Evolutionary conservation across 2,888 invertebrate species (phyloP).

Genomic region (Thymelicus lineola): DNA sequence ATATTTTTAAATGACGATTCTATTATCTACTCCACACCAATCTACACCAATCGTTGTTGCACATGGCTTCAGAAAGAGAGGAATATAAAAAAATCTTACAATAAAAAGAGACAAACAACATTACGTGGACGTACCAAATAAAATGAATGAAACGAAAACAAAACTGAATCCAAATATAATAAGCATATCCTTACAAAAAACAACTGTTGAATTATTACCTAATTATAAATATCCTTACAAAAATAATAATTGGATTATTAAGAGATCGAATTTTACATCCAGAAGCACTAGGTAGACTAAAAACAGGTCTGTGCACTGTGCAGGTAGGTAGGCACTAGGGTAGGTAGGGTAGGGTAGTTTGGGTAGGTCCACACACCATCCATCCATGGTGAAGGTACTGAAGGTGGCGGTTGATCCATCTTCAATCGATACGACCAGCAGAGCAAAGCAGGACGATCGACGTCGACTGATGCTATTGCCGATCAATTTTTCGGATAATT

Average conservation of each 20-base stretch:
- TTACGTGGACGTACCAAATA: conserved; percentile 50
- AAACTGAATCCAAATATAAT: too few species aligned
- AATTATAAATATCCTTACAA: conserved; percentile 4
- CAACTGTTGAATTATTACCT: too few species aligned
- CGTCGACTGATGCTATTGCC: too few species aligned
- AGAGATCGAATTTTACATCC: too few species aligned
- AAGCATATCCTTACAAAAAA: conserved; percentile 4
- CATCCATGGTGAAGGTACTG: too few species aligned
- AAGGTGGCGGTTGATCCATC: too few species aligned
- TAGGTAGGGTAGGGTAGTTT: too few species aligned
- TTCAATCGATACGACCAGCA: too few species aligned
- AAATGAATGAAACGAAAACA: background rate
- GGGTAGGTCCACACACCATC: too few species aligned
- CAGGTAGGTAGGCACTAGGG: too few species aligned
- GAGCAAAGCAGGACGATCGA: too few species aligned
- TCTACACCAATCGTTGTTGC: conserved; percentile 65
- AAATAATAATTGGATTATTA: background rate
- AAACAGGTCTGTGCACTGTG: background rate
- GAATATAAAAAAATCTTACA: conserved; percentile 46
- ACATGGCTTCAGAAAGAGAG: conserved; percentile 72
- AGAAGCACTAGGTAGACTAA: background rate
- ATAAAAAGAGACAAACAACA: conserved; percentile 46
- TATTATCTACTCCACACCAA: conserved; percentile 55
- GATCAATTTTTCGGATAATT: too few species aligned
- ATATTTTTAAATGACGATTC: conserved; percentile 37